Evolutionary conservation across 2,888 invertebrate genomes (phyloP).

Genomic region (Ditylenchus weischeri): DNA sequence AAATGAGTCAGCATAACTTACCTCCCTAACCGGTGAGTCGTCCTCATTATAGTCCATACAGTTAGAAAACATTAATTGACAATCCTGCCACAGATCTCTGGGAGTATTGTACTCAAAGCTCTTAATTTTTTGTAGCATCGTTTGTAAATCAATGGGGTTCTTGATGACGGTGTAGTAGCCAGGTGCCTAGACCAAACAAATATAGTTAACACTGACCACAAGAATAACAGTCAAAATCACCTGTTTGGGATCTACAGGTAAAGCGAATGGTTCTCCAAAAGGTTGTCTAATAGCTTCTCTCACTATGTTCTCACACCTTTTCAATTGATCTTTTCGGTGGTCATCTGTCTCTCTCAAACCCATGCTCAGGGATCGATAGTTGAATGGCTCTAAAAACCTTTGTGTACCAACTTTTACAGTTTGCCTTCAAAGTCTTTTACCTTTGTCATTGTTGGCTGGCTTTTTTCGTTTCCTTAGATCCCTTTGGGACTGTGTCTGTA

Average conservation of each 20-base stretch:
- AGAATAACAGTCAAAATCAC: background rate
- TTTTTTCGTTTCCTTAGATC: background rate
- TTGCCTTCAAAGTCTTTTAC: background rate
- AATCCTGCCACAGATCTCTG: slow-evolving; percentile 37
- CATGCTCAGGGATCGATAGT: slow-evolving; percentile 13
- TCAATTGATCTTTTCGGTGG: background rate
- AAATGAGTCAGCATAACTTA: slow-evolving; percentile 7
- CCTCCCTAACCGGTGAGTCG: slow-evolving; percentile 79
- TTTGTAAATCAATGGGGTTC: slow-evolving; percentile 91
- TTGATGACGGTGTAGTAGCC: slow-evolving; percentile 85
- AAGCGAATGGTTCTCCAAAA: slow-evolving; percentile 9
- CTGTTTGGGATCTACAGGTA: slow-evolving; percentile 11
- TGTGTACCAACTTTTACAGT: background rate
- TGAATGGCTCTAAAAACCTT: slow-evolving; percentile 11
- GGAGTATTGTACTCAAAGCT: slow-evolving; percentile 28
- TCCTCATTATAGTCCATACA: slow-evolving; percentile 96
- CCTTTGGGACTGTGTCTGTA: background rate
- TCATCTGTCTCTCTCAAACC: slow-evolving; percentile 13
- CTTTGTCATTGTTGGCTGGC: background rate
- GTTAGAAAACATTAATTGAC: slow-evolving; percentile 82
- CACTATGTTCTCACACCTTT: slow-evolving; percentile 2
- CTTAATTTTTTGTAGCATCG: slow-evolving; percentile 65
- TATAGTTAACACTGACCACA: background rate
- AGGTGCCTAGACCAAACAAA: slow-evolving; percentile 24
- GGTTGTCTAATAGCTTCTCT: slow-evolving; percentile 9